Conservation (phyloP, 2,888 invertebrate genomes). For the Zygogramma bicolorata region DNA sequence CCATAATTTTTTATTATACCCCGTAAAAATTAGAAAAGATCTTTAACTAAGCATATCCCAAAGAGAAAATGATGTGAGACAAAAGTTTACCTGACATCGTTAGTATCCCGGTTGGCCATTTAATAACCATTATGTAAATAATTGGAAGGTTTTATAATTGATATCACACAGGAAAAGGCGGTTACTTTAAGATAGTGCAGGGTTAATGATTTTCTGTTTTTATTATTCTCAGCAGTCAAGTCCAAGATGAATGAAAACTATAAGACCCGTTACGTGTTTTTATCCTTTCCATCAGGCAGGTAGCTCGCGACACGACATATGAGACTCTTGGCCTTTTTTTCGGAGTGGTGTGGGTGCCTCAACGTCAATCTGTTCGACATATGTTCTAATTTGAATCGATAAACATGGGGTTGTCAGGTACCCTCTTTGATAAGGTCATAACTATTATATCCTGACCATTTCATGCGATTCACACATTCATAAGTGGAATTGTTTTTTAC, state of each 20-base stretch:
- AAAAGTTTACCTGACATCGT: constrained; percentile 18
- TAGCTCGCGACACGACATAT: constrained; percentile 53
- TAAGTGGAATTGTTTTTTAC: too few relatives aligned
- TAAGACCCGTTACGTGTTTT: constrained; percentile 59
- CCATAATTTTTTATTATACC: background rate
- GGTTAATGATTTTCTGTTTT: constrained; percentile 46
- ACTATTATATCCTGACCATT: constrained; percentile 19
- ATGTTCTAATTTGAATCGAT: constrained; percentile 51
- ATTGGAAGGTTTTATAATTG: constrained; percentile 42
- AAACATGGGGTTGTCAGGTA: constrained; percentile 38
- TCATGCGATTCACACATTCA: too few relatives aligned
- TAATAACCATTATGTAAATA: constrained; percentile 39
- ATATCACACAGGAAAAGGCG: constrained; percentile 45
- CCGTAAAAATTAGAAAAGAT: background rate
- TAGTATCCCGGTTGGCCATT: constrained; percentile 40
- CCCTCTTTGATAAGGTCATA: constrained; percentile 34
- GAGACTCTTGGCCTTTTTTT: constrained; percentile 37
- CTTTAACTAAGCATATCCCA: background rate
- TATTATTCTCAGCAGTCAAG: constrained; percentile 54
- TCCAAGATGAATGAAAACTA: constrained; percentile 58
- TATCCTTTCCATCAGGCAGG: constrained; percentile 57
- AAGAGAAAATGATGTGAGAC: background rate
- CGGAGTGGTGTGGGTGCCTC: constrained; percentile 34
- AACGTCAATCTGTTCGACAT: constrained; percentile 53
- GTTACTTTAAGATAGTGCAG: constrained; percentile 39